A percentile compares a stretch with the other conserved stretches of the same genome.
These are phyloP conservation scores for Phalacrocorax brasilianus DNA, from an alignment of 2,113 vertebrate species.

Conservation along the genomic window DNA sequence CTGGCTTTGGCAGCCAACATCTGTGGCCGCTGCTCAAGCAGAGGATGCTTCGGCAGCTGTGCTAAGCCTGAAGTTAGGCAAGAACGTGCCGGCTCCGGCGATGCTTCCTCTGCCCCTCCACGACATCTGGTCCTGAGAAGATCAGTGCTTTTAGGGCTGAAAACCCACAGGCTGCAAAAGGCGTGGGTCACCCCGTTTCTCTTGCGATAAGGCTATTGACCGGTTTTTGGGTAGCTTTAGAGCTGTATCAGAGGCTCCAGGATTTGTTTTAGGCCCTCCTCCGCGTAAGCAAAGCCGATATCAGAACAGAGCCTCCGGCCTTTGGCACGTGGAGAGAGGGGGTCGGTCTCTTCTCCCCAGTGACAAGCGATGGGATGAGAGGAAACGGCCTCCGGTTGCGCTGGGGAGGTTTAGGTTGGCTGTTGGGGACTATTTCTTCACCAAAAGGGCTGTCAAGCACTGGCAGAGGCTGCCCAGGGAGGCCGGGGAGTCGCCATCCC, in stretches of 20 bases:
- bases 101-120: background rate
- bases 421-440: no score
- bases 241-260: background rate
- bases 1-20: background rate
- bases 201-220: background rate
- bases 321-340: background rate
- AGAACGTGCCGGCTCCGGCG: background rate
- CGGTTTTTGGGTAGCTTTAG: background rate
- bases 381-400: no score
- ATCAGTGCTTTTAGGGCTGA: background rate
- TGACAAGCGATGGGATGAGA: no score
- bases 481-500: no score
- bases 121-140: background rate
- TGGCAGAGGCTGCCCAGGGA: no score
- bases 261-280: no score
- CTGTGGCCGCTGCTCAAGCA: background rate
- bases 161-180: background rate
- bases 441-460: no score
- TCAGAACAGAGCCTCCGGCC: background rate
- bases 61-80: background rate
- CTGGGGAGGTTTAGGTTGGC: no score
- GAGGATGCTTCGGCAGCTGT: background rate
- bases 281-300: fast-evolving
- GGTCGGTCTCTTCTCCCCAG: no score
- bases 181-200: background rate